phyloP scores from a whole-genome alignment of 2,888 invertebrate species.

The Pocota personata region DNA sequence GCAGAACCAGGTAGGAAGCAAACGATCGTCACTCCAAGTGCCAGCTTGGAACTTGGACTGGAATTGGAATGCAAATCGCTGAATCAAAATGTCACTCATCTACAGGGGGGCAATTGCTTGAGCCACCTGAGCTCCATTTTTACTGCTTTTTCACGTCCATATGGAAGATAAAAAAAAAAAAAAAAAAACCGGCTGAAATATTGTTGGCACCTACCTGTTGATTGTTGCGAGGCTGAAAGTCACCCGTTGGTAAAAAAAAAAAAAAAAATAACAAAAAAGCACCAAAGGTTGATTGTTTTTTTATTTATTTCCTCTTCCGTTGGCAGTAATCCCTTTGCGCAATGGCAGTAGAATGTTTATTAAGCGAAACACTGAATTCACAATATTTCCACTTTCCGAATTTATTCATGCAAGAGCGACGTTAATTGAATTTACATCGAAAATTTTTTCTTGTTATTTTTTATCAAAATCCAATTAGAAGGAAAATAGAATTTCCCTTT shows the following conservation, averaged over 20 bases:
- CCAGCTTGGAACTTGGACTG: conserved; percentile 63
- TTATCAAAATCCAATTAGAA: conserved; percentile 38
- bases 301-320: conserved; percentile 16
- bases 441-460: conserved; percentile 1
- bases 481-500: not conserved
- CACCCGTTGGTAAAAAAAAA: conserved; percentile 19
- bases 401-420: conserved; percentile 34
- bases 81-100: conserved; percentile 48
- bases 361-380: conserved; percentile 30
- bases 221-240: conserved; percentile 36
- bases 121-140: not conserved
- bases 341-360: conserved; percentile 55
- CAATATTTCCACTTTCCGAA: conserved; percentile 36
- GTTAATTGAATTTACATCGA: conserved; percentile 35
- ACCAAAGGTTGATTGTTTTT: conserved; percentile 12
- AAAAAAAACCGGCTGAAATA: conserved; percentile 55
- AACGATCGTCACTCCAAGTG: conserved; percentile 34
- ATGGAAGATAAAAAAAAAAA: conserved; percentile 29
- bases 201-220: conserved; percentile 67
- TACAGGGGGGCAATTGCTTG: not conserved
- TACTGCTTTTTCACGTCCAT: conserved; percentile 15
- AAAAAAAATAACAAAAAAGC: conserved; percentile 30
- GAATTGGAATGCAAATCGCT: conserved; percentile 53
- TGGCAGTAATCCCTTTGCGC: conserved; percentile 64
- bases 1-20: conserved; percentile 30